phyloP scores from a whole-genome alignment of 2,888 invertebrate genomes.

The Apotomis betuletana region DNA sequence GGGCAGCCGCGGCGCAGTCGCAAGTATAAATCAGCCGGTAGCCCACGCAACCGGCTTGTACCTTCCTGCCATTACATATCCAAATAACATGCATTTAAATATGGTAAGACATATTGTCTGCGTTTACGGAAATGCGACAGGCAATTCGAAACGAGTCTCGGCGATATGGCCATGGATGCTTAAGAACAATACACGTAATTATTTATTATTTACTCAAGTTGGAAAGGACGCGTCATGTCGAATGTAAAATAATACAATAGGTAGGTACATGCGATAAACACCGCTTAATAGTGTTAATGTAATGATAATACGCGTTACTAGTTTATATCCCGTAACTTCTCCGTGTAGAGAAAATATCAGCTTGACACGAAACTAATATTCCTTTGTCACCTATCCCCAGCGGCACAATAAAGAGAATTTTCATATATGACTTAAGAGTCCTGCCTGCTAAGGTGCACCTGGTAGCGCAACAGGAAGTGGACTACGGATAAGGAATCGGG shows the following conservation, averaged over 20 bases:
- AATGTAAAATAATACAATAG: background rate
- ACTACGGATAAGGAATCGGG: background rate
- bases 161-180: slow-evolving; percentile 31
- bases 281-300: no score
- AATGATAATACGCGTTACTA: no score
- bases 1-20: slow-evolving; percentile 51
- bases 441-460: background rate
- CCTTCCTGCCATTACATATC: slow-evolving; percentile 45
- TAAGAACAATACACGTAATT: background rate
- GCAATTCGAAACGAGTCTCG: slow-evolving; percentile 23
- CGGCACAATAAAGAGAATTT: no score
- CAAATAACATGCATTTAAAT: slow-evolving; percentile 55
- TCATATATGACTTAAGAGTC: no score
- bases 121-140: slow-evolving; percentile 35
- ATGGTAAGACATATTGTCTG: slow-evolving; percentile 35
- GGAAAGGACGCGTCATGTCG: background rate
- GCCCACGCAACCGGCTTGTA: slow-evolving; percentile 50
- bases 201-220: background rate
- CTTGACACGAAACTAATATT: no score
- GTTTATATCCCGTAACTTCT: no score
- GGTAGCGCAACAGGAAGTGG: background rate
- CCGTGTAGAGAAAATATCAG: no score
- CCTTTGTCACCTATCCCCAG: no score
- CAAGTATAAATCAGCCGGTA: slow-evolving; percentile 56
- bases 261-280: no score